Evolutionary conservation across 92 coral and sea anemone genomes (phyloP).

Genomic region (Umimayanthus kanabou): DNA sequence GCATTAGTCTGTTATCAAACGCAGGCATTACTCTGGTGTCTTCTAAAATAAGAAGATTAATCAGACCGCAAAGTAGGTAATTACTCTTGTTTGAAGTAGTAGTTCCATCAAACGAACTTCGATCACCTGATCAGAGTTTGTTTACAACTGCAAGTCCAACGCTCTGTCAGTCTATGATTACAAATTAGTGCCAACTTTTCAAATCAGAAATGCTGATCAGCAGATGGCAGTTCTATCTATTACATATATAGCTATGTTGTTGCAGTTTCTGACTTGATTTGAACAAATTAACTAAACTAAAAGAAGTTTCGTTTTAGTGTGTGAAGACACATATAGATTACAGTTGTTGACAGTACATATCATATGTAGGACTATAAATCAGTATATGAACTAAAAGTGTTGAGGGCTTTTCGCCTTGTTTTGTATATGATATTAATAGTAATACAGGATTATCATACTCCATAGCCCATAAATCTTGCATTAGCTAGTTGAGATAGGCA

Average conservation of each 20-base stretch:
- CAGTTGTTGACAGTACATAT: no score
- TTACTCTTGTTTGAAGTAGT: no score
- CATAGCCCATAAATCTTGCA: no score
- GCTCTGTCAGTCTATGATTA: no score
- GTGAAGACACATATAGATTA: no score
- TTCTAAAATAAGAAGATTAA: background rate
- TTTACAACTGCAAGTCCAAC: background rate
- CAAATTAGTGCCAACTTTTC: background rate
- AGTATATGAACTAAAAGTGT: no score
- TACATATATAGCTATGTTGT: background rate
- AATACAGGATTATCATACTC: no score
- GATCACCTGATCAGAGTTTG: background rate
- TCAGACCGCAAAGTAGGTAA: constrained; percentile 8
- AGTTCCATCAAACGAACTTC: no score
- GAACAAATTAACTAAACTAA: background rate
- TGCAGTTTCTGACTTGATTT: background rate
- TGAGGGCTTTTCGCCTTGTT: no score
- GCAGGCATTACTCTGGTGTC: background rate
- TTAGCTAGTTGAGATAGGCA: no score
- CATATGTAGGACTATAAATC: no score
- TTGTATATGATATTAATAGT: no score
- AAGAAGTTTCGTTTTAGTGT: background rate
- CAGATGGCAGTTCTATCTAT: background rate
- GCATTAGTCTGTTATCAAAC: background rate
- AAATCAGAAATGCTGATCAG: background rate